A percentile compares a stretch with the other conserved stretches of the same genome.
Conservation (phyloP, 2,113 vertebrate genomes). For the Caranx melampygus region DNA sequence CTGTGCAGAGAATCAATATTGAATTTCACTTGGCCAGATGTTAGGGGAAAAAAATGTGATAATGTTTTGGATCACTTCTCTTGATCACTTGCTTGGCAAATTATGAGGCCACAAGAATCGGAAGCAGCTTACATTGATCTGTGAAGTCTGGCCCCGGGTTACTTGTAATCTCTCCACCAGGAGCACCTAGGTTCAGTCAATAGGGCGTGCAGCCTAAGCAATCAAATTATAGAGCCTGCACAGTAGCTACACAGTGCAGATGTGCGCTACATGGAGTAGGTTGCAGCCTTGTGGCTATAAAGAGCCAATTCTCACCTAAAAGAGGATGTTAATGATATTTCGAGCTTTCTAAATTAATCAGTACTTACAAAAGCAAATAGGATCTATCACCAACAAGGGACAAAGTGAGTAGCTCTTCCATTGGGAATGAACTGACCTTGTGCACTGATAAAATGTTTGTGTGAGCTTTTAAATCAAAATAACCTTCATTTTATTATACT, state of each 20-base stretch:
- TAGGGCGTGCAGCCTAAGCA: constrained; percentile 31
- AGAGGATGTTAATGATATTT: not conserved
- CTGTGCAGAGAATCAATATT: constrained; percentile 42
- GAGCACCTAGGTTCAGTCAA: constrained; percentile 44
- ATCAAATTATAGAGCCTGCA: constrained; percentile 46
- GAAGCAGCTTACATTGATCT: constrained; percentile 60
- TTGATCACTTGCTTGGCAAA: constrained; percentile 62
- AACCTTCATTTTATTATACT: constrained; percentile 50
- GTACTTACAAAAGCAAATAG: not conserved
- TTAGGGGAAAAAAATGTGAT: constrained; percentile 29
- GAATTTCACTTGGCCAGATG: constrained; percentile 37
- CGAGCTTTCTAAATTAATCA: not conserved
- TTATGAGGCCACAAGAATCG: constrained; percentile 53
- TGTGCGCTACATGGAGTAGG: not conserved
- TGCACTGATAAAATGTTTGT: constrained; percentile 27
- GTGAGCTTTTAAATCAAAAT: constrained; percentile 50
- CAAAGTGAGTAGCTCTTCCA: not conserved
- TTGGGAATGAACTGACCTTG: constrained; percentile 23
- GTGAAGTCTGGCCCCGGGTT: constrained; percentile 23
- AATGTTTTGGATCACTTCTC: constrained; percentile 61
- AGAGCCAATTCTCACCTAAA: not conserved
- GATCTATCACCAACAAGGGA: not conserved
- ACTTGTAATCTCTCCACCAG: constrained; percentile 48
- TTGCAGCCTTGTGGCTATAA: not conserved
- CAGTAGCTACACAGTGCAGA: not conserved